Evolutionary conservation across 2,113 vertebrate species (phyloP).

Genomic region (Alaudala cheleensis): DNA sequence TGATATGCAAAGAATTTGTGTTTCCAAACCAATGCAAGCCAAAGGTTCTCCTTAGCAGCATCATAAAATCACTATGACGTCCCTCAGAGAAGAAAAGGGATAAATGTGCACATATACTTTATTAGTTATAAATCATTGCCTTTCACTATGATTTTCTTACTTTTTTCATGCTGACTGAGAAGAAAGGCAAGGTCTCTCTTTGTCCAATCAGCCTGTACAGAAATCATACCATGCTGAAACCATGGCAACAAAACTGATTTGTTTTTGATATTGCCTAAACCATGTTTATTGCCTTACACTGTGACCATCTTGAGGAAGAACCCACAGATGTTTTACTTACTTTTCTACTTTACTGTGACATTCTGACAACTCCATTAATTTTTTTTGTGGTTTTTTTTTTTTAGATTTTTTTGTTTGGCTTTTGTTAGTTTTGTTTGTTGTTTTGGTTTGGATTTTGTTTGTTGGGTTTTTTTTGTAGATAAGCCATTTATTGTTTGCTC

Average conservation of each 20-base stretch:
- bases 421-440: not conserved
- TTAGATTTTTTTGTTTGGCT: not conserved
- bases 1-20: conserved; percentile 55
- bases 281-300: not conserved
- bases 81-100: not conserved
- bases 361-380: not conserved
- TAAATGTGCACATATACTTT: not conserved
- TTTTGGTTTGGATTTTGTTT: not conserved
- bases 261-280: not conserved
- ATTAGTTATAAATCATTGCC: not conserved
- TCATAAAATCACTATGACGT: conserved; percentile 38
- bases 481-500: not conserved
- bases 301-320: not conserved
- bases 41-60: conserved; percentile 37
- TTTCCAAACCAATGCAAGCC: conserved; percentile 38
- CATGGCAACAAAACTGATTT: not conserved
- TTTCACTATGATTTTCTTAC: not conserved
- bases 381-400: not conserved
- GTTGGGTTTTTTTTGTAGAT: not conserved
- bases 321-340: not conserved
- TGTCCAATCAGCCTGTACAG: not conserved
- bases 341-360: not conserved
- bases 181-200: not conserved
- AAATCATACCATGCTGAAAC: not conserved
- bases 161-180: not conserved